phyloP scores from a whole-genome alignment of 2,113 vertebrate genomes.

The Apodemus sylvaticus region DNA sequence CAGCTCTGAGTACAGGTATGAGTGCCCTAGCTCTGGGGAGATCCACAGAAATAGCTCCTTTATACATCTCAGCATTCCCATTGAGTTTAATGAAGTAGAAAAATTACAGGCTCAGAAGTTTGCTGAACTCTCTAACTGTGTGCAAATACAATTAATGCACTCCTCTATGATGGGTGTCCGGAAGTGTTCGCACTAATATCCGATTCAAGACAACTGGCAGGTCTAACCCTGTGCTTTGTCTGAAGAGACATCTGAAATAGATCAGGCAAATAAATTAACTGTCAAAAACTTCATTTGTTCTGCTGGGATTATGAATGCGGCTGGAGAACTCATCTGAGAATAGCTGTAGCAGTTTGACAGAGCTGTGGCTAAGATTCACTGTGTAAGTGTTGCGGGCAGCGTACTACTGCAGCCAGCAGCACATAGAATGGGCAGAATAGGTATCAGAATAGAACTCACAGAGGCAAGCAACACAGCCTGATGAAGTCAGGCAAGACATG shows the following conservation, averaged over 20 bases:
- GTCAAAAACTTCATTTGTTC: slow-evolving; percentile 77
- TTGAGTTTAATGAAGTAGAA: slow-evolving; percentile 67
- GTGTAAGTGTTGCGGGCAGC: background rate
- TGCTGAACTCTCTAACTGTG: background rate
- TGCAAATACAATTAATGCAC: slow-evolving; percentile 73
- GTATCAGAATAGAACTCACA: background rate
- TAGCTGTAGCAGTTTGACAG: background rate
- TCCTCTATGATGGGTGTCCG: slow-evolving; percentile 60
- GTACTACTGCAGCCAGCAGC: background rate
- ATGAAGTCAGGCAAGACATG: background rate
- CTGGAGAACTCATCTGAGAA: slow-evolving; percentile 36
- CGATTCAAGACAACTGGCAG: slow-evolving; percentile 70
- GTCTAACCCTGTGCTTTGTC: slow-evolving; percentile 51
- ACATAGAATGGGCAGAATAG: background rate
- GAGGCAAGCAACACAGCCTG: background rate
- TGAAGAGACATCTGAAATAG: slow-evolving; percentile 75
- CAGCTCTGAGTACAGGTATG: background rate
- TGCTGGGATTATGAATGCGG: slow-evolving; percentile 57
- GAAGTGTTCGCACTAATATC: slow-evolving; percentile 71
- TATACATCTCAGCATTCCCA: slow-evolving; percentile 58
- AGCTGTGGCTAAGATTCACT: background rate
- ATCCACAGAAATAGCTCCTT: slow-evolving; percentile 67
- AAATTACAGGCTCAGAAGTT: slow-evolving; percentile 46
- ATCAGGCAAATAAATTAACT: slow-evolving; percentile 79
- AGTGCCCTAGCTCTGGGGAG: background rate